Evolutionary conservation across 2,888 invertebrate species (phyloP), one percentile per base, ranked within the genome.

Genomic region (Formica aserva): DNA sequence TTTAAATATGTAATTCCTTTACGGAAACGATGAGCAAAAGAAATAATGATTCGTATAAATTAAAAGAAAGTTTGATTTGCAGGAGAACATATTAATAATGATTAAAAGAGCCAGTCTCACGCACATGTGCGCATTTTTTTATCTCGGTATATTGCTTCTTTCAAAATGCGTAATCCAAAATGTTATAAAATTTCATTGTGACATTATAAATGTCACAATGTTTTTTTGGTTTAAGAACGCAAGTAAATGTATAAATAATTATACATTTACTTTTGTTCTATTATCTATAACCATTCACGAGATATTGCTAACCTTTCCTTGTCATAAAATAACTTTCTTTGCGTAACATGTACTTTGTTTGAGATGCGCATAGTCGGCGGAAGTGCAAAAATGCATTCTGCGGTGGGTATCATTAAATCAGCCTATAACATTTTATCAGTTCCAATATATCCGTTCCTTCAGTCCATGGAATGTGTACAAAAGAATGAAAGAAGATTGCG

Each of bases 351-450:
- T 41, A 22, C n/a, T 29, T 22, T 41, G 41, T 13, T 22, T 15
- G 15, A 22, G 41, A 41, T 41, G 41, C 38, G 15, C 48, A 26
- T 76, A 15, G 13, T 32, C 35, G 65, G 32, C 35, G 26, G 32
- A 48, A 76, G 3, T 32, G 52, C 32, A 60, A 76, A 76, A 77
- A 76, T 83, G 63, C 69, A 55, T 77, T 83, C 71, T 52, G n/a
- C 35, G 32, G 32, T 71, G 52, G 29, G 38, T 77, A 63, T 52
- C 52, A 55, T 76, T 77, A 76, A 71, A 83, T 83, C 65, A 55
- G 41, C 26, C 48, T 32, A 15, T 38, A 22, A 41, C 41, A 41
- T 22, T 66, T 63, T 76, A 67, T 62, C 13, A 41, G 13, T 41
- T 76, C 63, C 69, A 22, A 48, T 57, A 67, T 60, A 66, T 26